Percentiles rank a stretch among this genome's conserved stretches.
Evolutionary conservation across 2,888 invertebrate species (phyloP).

Genomic region (Drosophila diplacantha): DNA sequence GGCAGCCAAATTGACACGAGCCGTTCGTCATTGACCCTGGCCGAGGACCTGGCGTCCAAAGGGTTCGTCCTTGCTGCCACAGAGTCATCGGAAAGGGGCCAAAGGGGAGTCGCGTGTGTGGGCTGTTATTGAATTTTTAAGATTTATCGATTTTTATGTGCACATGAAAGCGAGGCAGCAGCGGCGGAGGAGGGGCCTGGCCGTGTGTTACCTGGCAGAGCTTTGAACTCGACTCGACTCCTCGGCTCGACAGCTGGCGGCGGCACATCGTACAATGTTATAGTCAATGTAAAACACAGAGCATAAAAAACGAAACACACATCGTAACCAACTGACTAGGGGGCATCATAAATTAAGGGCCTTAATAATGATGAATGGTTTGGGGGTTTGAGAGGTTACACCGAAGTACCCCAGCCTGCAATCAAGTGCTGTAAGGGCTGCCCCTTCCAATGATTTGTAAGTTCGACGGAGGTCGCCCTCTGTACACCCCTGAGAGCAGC

Average conservation of each 20-base stretch:
- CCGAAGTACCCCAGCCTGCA: slow-evolving; percentile 3
- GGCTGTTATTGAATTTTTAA: slow-evolving; percentile 71
- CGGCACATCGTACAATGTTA: slow-evolving; percentile 60
- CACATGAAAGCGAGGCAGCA: slow-evolving; percentile 21
- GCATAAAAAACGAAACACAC: slow-evolving; percentile 48
- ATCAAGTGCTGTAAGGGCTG: slow-evolving; percentile 27
- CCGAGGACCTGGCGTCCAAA: slow-evolving; percentile 23
- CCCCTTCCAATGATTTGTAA: slow-evolving; percentile 27
- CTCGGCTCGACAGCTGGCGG: slow-evolving; percentile 49
- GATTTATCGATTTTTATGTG: slow-evolving; percentile 68
- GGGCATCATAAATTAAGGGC: slow-evolving; percentile 65
- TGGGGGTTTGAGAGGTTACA: slow-evolving; percentile 3
- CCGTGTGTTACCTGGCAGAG: slow-evolving; percentile 28
- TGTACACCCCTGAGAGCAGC: slow-evolving; percentile 3
- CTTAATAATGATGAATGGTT: slow-evolving; percentile 67
- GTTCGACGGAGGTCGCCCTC: not conserved
- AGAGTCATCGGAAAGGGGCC: slow-evolving; percentile 12
- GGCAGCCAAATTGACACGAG: slow-evolving; percentile 33
- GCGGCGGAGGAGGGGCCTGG: not conserved
- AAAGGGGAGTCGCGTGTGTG: slow-evolving; percentile 51
- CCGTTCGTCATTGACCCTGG: slow-evolving; percentile 66
- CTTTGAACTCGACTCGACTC: slow-evolving; percentile 34
- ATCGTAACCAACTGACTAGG: slow-evolving; percentile 52
- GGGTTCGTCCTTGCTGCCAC: slow-evolving; percentile 37
- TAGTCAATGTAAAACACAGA: slow-evolving; percentile 68